These are phyloP conservation scores for Drosophila trichaetosa DNA, from an alignment of 2,888 invertebrate genomes.

Conservation along the genomic window DNA sequence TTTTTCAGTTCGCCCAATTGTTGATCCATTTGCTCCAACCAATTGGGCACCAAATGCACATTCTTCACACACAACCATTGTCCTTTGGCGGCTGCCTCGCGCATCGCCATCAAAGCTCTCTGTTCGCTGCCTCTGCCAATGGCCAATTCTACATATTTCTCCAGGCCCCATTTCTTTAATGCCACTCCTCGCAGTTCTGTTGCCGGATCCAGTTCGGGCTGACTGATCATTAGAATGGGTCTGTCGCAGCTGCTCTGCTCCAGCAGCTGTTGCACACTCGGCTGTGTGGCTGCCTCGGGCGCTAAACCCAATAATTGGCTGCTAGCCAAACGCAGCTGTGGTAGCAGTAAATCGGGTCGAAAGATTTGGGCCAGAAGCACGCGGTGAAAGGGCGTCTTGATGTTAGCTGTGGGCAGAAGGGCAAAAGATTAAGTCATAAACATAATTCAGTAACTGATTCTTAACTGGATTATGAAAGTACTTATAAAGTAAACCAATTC, in stretches of 20 bases:
- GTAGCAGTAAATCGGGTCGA: constrained; percentile 93
- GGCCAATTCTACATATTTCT: constrained; percentile 89
- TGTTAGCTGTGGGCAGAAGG: constrained; percentile 41
- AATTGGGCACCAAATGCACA: constrained; percentile 90
- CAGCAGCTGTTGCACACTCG: constrained; percentile 81
- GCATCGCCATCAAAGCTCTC: constrained; percentile 87
- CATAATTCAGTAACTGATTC: neutral
- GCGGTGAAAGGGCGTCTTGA: constrained; percentile 89
- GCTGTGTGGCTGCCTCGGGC: constrained; percentile 78
- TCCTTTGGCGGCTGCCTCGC: constrained; percentile 87
- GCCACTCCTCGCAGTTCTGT: constrained; percentile 91
- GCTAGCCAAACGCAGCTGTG: constrained; percentile 88
- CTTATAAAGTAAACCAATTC: too few relatives aligned
- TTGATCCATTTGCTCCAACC: constrained; percentile 90
- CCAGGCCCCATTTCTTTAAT: constrained; percentile 83
- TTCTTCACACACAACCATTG: constrained; percentile 93
- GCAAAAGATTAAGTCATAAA: neutral
- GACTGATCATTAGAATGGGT: constrained; percentile 93
- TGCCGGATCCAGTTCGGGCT: constrained; percentile 96
- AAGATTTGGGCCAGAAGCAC: constrained; percentile 92
- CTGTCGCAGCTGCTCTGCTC: constrained; percentile 85
- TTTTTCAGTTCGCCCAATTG: constrained; percentile 86
- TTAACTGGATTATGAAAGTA: too few relatives aligned
- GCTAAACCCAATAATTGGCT: constrained; percentile 86
- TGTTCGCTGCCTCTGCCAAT: constrained; percentile 92